Percentiles rank a stretch among this genome's conserved stretches.
These are phyloP conservation scores for Phylloscopus collybita DNA, from an alignment of 2,797 vertebrate species.

Conservation along the genomic window DNA sequence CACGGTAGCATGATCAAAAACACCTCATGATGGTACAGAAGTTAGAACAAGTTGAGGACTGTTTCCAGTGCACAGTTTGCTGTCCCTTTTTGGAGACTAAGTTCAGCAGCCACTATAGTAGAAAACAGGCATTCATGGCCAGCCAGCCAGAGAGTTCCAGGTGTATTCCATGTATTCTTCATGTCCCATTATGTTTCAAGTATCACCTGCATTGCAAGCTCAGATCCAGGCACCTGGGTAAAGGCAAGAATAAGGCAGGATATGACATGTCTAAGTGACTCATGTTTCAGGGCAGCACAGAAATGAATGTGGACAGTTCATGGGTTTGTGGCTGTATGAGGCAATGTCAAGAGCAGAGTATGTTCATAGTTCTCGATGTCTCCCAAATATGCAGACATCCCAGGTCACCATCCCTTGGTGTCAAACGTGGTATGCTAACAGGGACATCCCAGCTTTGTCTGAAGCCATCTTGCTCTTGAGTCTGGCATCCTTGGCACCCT, in stretches of 20 bases:
- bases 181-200: neutral
- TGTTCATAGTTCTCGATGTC: rapidly evolving
- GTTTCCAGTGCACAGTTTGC: neutral
- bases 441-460: neutral
- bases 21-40: neutral
- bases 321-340: neutral
- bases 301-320: neutral
- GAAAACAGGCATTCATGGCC: neutral
- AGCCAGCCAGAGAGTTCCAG: neutral
- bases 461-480: neutral
- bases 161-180: neutral
- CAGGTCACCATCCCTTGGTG: neutral
- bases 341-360: neutral
- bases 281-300: neutral
- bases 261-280: neutral
- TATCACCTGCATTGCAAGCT: neutral
- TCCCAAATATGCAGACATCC: neutral
- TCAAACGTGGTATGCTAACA: rapidly evolving
- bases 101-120: neutral
- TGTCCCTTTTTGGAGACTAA: neutral
- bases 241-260: neutral
- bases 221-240: neutral
- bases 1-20: neutral
- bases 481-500: neutral
- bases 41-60: neutral